Evolutionary conservation across 2,797 vertebrate species (phyloP).

Genomic region (Ataeniobius toweri): DNA sequence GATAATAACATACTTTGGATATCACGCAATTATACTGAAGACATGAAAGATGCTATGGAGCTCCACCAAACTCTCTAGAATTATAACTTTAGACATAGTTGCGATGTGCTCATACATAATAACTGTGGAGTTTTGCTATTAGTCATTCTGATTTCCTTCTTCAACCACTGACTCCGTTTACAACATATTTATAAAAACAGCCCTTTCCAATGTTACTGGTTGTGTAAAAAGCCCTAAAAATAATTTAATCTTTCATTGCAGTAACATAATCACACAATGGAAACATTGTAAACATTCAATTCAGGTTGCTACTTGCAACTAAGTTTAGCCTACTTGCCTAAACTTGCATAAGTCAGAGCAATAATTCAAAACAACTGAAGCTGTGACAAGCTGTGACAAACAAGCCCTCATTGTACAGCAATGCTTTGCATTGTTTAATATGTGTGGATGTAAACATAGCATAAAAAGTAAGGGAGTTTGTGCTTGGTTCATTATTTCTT

Average conservation of each 20-base stretch:
- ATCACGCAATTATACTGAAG: background rate
- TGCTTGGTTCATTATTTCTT: too few species aligned
- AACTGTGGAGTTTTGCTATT: background rate
- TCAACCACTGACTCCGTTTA: background rate
- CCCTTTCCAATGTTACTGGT: background rate
- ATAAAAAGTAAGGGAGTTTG: too few species aligned
- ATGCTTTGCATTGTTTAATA: too few species aligned
- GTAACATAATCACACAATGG: background rate
- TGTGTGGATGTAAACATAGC: too few species aligned
- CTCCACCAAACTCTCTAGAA: background rate
- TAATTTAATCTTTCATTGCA: background rate
- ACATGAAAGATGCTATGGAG: background rate
- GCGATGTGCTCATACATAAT: too few species aligned
- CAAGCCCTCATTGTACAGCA: too few species aligned
- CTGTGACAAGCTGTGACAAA: too few species aligned
- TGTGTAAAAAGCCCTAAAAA: background rate
- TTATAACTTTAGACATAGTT: background rate
- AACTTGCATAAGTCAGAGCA: background rate
- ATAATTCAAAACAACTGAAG: background rate
- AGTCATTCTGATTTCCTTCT: background rate
- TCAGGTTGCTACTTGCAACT: background rate
- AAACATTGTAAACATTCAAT: background rate
- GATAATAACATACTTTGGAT: background rate
- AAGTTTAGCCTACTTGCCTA: background rate
- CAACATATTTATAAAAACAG: background rate